Percentiles rank a stretch among this genome's conserved stretches.
Conservation (phyloP, 2,888 invertebrate genomes). For the Epistrophe grossulariae region DNA sequence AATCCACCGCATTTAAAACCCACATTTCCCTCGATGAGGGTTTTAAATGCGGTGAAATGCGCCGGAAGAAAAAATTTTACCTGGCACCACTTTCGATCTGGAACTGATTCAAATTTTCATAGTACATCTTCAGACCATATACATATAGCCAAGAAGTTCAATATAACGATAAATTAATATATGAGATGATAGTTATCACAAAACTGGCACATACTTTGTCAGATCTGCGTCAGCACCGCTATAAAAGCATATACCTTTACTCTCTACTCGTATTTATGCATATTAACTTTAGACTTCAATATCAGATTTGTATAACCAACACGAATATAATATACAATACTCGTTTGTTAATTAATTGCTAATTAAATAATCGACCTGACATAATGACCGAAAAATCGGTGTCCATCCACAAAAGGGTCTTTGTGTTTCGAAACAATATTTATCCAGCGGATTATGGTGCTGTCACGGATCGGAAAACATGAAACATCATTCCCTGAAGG, state of each 20-base stretch:
- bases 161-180: background rate
- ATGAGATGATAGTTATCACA: background rate
- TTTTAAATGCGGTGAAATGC: too few relatives aligned
- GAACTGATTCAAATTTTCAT: background rate
- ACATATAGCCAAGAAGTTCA: background rate
- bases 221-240: background rate
- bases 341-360: slow-evolving; percentile 69
- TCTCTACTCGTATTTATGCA: background rate
- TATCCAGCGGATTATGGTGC: slow-evolving; percentile 49
- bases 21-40: too few relatives aligned
- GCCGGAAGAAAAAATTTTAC: too few relatives aligned
- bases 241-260: background rate
- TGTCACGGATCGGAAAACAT: slow-evolving; percentile 40
- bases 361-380: slow-evolving; percentile 69
- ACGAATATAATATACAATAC: background rate
- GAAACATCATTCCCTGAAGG: slow-evolving; percentile 22
- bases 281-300: slow-evolving; percentile 14
- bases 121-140: background rate
- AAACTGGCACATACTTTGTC: background rate
- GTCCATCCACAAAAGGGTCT: slow-evolving; percentile 26
- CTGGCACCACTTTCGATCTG: too few relatives aligned
- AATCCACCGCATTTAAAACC: too few relatives aligned
- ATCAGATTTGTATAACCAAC: slow-evolving; percentile 22
- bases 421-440: slow-evolving; percentile 43
- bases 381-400: slow-evolving; percentile 53